These are phyloP conservation scores for Ceyx margarethae DNA, from an alignment of 2,113 vertebrate genomes.

Conservation along the genomic window DNA sequence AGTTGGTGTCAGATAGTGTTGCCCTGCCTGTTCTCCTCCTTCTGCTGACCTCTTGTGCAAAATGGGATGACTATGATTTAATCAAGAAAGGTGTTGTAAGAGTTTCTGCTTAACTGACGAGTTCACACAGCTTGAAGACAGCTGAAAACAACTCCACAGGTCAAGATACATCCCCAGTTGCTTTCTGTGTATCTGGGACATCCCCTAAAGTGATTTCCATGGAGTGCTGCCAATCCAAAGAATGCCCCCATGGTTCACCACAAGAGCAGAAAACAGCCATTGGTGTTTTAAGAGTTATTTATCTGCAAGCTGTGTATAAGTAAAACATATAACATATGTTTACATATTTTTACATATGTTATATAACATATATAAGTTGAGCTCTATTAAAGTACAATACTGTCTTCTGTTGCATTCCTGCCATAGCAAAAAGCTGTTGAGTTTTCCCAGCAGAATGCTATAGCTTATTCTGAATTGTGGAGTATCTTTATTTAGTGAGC, in stretches of 20 bases:
- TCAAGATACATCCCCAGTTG: neutral
- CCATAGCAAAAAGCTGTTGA: neutral
- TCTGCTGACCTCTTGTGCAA: neutral
- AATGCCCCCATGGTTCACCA: neutral
- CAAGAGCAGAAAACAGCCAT: neutral
- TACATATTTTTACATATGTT: no score
- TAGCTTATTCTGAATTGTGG: neutral
- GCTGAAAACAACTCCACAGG: neutral
- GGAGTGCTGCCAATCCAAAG: neutral
- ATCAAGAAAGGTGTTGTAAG: rapidly evolving
- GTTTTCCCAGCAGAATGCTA: neutral
- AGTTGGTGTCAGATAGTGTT: neutral
- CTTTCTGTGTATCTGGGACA: neutral
- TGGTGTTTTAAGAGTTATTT: neutral
- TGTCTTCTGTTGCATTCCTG: neutral
- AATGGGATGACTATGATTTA: neutral
- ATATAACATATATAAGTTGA: neutral
- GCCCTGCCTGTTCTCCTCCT: neutral
- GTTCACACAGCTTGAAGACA: neutral
- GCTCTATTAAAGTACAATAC: neutral
- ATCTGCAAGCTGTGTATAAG: neutral
- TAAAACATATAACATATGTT: neutral
- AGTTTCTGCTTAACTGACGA: neutral
- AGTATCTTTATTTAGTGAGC: neutral
- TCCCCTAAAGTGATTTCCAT: neutral